Conservation (phyloP, 2,113 vertebrate genomes). For the Mystacornis crossleyi region DNA sequence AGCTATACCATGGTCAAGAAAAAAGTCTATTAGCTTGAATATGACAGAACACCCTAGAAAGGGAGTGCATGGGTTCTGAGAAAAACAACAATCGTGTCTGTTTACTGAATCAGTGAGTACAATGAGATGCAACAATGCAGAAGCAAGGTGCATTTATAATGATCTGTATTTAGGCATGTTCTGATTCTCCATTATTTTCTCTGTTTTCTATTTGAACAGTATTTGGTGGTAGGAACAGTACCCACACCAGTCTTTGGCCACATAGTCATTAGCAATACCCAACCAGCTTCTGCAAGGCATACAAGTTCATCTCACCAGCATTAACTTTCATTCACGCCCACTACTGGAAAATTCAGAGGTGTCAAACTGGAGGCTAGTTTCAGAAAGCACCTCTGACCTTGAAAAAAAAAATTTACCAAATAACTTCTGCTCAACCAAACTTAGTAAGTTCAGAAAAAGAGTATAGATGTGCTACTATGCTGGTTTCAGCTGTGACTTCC, state of each 20-base stretch:
- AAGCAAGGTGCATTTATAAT: neutral
- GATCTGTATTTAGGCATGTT: neutral
- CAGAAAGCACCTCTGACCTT: neutral
- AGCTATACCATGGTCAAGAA: neutral
- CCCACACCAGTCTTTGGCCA: neutral
- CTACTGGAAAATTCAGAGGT: neutral
- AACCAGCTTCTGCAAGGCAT: neutral
- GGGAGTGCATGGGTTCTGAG: neutral
- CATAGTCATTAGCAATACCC: neutral
- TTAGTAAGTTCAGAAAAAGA: neutral
- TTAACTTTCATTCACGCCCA: neutral
- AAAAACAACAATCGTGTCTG: neutral
- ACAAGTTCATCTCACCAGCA: accelerated
- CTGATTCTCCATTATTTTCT: neutral
- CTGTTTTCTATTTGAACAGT: neutral
- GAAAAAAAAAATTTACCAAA: neutral
- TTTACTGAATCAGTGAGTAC: neutral
- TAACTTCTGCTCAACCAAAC: neutral
- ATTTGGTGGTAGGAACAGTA: neutral
- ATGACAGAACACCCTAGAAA: neutral
- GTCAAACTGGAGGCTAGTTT: neutral
- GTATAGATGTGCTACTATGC: accelerated
- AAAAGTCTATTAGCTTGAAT: neutral
- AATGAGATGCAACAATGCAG: neutral
- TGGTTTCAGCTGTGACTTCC: neutral